phyloP scores from a whole-genome alignment of 2,888 invertebrate species.

The Schizaphis graminum region DNA sequence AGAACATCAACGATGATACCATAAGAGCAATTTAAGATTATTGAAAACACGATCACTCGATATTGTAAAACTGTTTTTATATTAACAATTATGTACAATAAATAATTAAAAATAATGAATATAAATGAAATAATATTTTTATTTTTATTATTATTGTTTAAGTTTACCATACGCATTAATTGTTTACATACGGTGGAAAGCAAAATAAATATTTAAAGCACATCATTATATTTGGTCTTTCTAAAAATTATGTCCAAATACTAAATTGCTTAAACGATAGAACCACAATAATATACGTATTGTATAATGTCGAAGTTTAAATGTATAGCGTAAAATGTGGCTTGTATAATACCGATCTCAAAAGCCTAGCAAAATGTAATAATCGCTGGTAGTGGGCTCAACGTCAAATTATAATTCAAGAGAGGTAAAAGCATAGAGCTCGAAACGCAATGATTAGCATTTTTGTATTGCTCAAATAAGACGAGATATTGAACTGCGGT shows the following conservation, averaged over 20 bases:
- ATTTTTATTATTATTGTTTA: neutral
- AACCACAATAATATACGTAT: neutral
- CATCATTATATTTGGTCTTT: conserved; percentile 36
- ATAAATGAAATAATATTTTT: neutral
- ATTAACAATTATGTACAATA: neutral
- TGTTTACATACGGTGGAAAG: neutral
- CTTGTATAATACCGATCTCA: neutral
- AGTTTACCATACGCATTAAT: neutral
- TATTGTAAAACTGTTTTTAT: neutral
- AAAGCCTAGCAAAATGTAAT: neutral
- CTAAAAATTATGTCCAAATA: conserved; percentile 17
- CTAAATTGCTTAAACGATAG: neutral
- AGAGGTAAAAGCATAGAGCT: neutral
- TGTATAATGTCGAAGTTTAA: neutral
- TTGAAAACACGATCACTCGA: neutral
- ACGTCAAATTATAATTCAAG: neutral
- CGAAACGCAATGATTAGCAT: conserved; percentile 10
- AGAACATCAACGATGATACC: neutral
- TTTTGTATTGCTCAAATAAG: neutral
- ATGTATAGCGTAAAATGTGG: neutral
- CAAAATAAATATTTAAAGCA: neutral
- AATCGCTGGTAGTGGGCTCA: neutral
- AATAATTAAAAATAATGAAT: no score
- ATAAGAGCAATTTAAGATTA: neutral
- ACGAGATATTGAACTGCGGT: neutral